Evolutionary conservation across 2,888 invertebrate genomes (phyloP).

Genomic region (Gibbula magus): DNA sequence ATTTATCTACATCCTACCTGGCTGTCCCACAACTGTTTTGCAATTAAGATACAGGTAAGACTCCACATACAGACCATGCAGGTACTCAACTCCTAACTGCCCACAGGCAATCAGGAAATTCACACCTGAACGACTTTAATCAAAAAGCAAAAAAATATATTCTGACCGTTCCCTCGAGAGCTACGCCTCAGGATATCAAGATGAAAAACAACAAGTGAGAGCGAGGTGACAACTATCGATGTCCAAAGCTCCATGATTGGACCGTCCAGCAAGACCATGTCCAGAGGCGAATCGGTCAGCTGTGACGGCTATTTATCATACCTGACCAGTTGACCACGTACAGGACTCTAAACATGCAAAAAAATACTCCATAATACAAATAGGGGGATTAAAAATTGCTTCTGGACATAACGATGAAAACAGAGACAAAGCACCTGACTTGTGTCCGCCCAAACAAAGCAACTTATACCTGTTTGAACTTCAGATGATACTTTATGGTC

Average conservation of each 20-base stretch:
- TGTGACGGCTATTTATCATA: background rate
- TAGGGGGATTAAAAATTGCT: background rate
- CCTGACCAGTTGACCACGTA: background rate
- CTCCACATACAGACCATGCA: too few relatives aligned
- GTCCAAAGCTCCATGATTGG: too few relatives aligned
- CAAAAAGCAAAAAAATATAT: slow-evolving; percentile 4
- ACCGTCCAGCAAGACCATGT: background rate
- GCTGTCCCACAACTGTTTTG: too few relatives aligned
- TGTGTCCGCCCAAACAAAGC: too few relatives aligned
- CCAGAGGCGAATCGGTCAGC: background rate
- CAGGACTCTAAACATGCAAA: background rate
- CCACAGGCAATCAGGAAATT: background rate
- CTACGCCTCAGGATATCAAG: too few relatives aligned
- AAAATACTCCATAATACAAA: background rate
- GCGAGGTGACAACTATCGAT: too few relatives aligned
- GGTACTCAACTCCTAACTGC: background rate
- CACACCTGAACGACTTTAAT: background rate
- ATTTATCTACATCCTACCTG: too few relatives aligned
- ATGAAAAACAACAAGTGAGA: too few relatives aligned
- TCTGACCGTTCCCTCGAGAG: background rate
- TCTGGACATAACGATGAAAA: background rate
- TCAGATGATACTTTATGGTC: too few relatives aligned
- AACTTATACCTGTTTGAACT: too few relatives aligned
- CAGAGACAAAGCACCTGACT: background rate
- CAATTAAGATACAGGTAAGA: too few relatives aligned